Evolutionary conservation across 2,113 vertebrate species (phyloP), one percentile per base, ranked within the genome.

Genomic region (Percopsis transmontana): DNA sequence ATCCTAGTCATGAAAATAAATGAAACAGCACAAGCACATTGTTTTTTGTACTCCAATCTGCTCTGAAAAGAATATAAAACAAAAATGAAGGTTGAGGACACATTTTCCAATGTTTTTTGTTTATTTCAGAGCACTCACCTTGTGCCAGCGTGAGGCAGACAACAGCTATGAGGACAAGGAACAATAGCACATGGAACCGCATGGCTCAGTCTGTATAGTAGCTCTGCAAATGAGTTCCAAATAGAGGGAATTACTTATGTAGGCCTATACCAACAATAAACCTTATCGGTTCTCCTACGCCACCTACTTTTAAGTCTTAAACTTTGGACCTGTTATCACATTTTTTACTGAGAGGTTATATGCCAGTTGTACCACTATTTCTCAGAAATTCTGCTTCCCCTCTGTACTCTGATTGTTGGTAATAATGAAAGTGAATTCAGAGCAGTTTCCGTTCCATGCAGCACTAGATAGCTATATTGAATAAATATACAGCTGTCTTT

Each of bases 101-200:
- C 15, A 33, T 33, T 33, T 33, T 33, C 27, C 27, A 33, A 33
- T 33, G n/a, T n/a, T 7, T 7, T 4, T 33, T 33, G 27, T 33
- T 33, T 33, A 4, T 55, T 16, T 55, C 23, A n/a, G 20, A 39
- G 21, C 33, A 16, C 45, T 73, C 81, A 93, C 92, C 87, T 85
- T 92, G 91, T 59, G 86, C 76, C 40, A 85, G 0, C 21, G 80
- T 72, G 12, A 91, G 41, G 62, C 51, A 84, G 58, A 92, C 0
- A 8, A 64, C 70, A 1, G 81, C 62, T 6, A 88, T 19, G 24
- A 87, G 2, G 48, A 89, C 16, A 44, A 88, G 12, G 59, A 79
- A 55, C 62, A 88, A 66, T 8, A 89, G 19, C 1, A 63, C 5
- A 33, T 50, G 77, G 77, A 89, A 79, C 45, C 56, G 53, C 92